Base-by-base conservation (phyloP, 2,888 invertebrate species). In the Tuta absoluta region DNA sequence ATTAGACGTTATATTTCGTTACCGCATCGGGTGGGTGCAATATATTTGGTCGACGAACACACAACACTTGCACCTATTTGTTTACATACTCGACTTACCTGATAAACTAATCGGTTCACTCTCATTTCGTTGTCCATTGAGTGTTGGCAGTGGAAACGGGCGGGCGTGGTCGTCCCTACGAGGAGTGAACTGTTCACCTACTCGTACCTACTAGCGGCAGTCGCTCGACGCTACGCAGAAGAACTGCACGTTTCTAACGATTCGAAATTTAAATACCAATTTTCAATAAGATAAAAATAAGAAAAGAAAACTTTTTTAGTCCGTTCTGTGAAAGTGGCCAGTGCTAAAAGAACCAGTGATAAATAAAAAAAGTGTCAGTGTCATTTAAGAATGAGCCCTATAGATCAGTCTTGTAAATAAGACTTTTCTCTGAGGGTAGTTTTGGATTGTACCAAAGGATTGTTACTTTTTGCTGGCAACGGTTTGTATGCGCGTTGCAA, bases 61-160 rank as follows among this genome's bases (percentile, higher is more conserved):
- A 60, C 67, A 66, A 62, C 65, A 67, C 66, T 64, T 72, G 68
- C 71, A 65, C 7, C 3, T 21, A 38, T 66, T 60, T 72, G 68
- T 73, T 74, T 74, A 68, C 69, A 63, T 63, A 33, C 67, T 61
- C 62, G 71, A 72, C 65, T 69, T 67, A n/a, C n/a, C n/a, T n/a
- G n/a, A n/a, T n/a, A n/a, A 33, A 65, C 74, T 72, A 69, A 68
- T 70, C 72, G 67, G 71, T 69, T 66, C 69, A 68, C 68, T 70
- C 63, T 68, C 63, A 67, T 67, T 65, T 65, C 65, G 48, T 64
- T 57, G 56, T 67, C 66, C 53, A 65, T 63, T 67, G 65, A 67
- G 65, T 58, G 63, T 67, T 71, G 72, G 71, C 75, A 33, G 82
- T 77, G 81, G 82, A 81, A 87, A 85, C 85, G 86, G 75, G 72